phyloP scores from a whole-genome alignment of 2,888 invertebrate genomes.

The Bembecia ichneumoniformis region DNA sequence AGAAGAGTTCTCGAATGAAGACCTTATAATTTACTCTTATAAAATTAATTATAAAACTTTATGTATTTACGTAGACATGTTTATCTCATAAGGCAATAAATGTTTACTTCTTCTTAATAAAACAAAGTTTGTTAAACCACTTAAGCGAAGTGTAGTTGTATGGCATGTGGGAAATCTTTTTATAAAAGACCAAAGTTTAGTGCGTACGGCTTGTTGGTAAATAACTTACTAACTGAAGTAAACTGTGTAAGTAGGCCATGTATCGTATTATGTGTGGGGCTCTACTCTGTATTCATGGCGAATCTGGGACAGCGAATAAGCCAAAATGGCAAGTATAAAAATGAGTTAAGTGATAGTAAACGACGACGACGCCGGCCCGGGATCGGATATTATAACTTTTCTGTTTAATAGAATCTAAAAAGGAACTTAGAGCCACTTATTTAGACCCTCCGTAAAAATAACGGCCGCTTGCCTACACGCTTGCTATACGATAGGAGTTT shows the following conservation, averaged over 20 bases:
- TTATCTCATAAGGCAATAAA: too few species aligned
- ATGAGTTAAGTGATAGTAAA: slow-evolving; percentile 65
- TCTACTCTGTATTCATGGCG: slow-evolving; percentile 53
- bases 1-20: too few species aligned
- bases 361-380: slow-evolving; percentile 29
- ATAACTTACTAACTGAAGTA: slow-evolving; percentile 29
- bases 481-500: background rate
- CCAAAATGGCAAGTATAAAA: slow-evolving; percentile 59
- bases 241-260: slow-evolving; percentile 45
- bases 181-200: background rate
- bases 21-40: too few species aligned
- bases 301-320: slow-evolving; percentile 51
- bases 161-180: background rate
- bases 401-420: slow-evolving; percentile 48
- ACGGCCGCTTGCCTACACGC: background rate
- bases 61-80: too few species aligned
- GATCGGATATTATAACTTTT: slow-evolving; percentile 46
- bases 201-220: slow-evolving; percentile 25
- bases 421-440: slow-evolving; percentile 25
- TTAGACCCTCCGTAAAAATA: slow-evolving; percentile 19
- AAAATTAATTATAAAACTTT: too few species aligned
- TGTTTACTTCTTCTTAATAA: too few species aligned
- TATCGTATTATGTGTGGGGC: slow-evolving; percentile 43
- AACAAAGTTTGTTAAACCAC: background rate
- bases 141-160: background rate